A percentile compares a stretch with the other conserved stretches of the same genome.
These are phyloP conservation scores for Drosophila anomalata DNA, from an alignment of 2,888 invertebrate species.

Conservation along the genomic window DNA sequence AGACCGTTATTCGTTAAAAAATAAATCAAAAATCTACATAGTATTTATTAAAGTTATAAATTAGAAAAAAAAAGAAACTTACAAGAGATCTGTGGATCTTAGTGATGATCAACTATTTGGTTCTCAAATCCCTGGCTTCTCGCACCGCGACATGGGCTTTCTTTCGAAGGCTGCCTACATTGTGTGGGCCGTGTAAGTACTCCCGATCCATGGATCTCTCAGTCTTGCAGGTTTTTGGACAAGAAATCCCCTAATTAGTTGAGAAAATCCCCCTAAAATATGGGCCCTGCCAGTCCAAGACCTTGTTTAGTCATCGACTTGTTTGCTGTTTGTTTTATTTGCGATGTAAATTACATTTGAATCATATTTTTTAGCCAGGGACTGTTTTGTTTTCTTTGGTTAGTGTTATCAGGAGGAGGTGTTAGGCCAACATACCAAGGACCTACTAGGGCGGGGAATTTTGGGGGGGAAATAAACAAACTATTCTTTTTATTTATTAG, in stretches of 20 bases:
- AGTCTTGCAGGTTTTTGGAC: too few relatives aligned
- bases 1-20: conserved; percentile 14
- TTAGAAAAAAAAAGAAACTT: background rate
- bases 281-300: background rate
- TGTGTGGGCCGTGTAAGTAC: conserved; percentile 92
- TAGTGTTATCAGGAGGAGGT: background rate
- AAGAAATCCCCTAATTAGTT: background rate
- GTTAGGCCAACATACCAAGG: background rate
- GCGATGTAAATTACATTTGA: background rate
- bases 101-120: conserved; percentile 56
- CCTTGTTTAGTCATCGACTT: conserved; percentile 8
- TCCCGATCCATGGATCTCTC: too few relatives aligned
- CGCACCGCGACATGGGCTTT: conserved; percentile 86
- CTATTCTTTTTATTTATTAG: too few relatives aligned
- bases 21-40: background rate
- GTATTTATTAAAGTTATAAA: background rate
- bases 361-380: too few relatives aligned
- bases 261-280: background rate
- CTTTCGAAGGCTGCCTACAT: conserved; percentile 91
- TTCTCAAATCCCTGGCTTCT: conserved; percentile 41
- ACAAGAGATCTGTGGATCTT: conserved; percentile 16
- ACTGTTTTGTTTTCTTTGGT: background rate
- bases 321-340: background rate
- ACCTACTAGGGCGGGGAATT: background rate
- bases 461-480: background rate